Evolutionary conservation across 2,797 vertebrate species (phyloP), one percentile per base, ranked within the genome.

Genomic region (Hozukius guyotensis): DNA sequence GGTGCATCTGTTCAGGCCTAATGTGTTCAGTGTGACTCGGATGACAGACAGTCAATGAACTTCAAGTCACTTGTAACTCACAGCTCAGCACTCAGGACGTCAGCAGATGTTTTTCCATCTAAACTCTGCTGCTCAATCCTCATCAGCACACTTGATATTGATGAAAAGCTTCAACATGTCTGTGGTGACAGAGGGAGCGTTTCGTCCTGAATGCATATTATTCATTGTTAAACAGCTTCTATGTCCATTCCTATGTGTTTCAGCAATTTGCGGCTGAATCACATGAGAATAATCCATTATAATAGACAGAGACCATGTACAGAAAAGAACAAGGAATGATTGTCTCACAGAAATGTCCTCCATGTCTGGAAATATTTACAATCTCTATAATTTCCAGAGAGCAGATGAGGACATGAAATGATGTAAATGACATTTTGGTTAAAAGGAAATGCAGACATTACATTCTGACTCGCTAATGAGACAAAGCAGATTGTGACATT

Each of bases 1-100:
- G 42, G 53, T 31, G 49, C n/a, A 0, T 86, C 73, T 89, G 87
- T 89, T 81, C 11, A 20, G 2, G 71, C 72, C 61, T 89, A 87
- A 93, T 90, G 75, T 62, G 83, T 83, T 63, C 18, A 29, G 84
- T 64, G 70, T 91, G 91, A 90, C 83, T 71, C 68, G 7, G 55
- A 84, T 80, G 74, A 83, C 38, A 22, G 60, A 59, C 49, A 8
- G 61, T 68, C 67, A 67, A 77, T 69, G 11, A 77, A 70, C 32
- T 59, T 61, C 27, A 32, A 63, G 31, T n/a, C 62, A 52, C 32
- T 62, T 34, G 9, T 32, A 42, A 25, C 53, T 75, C 65, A 4
- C 75, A 65, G 49, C 76, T 79, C 77, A 63, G 62, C 8, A 20
- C n/a, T 67, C 14, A 55, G 11, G 24, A 75, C 24, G 2, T 71